phyloP scores from a whole-genome alignment of 1,140 invertebrate genomes.

The Dreissena rostriformis region DNA sequence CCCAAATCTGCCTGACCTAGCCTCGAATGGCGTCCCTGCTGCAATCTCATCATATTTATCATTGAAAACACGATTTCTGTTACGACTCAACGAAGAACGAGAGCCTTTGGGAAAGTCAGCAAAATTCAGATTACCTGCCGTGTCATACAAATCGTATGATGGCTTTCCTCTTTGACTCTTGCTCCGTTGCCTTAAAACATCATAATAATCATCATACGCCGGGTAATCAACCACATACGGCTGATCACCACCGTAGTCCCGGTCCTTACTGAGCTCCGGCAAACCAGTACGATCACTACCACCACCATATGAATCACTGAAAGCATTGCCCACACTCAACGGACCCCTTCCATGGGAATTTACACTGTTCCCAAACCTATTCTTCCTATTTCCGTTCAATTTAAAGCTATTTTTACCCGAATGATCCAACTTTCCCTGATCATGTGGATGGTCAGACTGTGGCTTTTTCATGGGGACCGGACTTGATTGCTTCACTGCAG shows the following conservation, averaged over 20 bases:
- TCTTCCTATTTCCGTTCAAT: too few species aligned
- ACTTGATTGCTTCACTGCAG: not conserved
- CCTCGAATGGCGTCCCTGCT: not conserved
- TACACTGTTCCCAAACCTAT: not conserved
- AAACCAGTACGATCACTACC: not conserved
- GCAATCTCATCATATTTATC: slow-evolving; percentile 55
- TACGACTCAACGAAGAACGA: slow-evolving; percentile 25
- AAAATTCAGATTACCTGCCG: slow-evolving; percentile 6
- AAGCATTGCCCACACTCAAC: not conserved
- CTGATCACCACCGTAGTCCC: not conserved
- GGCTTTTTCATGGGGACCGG: too few species aligned
- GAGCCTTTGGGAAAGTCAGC: slow-evolving; percentile 24
- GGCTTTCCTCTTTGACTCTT: slow-evolving; percentile 49
- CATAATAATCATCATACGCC: slow-evolving; percentile 55
- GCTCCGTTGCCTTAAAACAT: slow-evolving; percentile 56
- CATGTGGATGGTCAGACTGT: too few species aligned
- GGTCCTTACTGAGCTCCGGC: not conserved
- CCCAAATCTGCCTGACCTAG: not conserved
- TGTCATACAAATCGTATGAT: slow-evolving; percentile 43
- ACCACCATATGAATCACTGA: not conserved
- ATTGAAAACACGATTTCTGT: slow-evolving; percentile 51
- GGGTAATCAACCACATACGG: slow-evolving; percentile 38
- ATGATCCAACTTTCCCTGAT: too few species aligned
- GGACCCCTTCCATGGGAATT: not conserved
- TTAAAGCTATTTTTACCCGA: too few species aligned